Evolutionary conservation across 2,113 vertebrate genomes (phyloP).

Genomic region (Camelus bactrianus): DNA sequence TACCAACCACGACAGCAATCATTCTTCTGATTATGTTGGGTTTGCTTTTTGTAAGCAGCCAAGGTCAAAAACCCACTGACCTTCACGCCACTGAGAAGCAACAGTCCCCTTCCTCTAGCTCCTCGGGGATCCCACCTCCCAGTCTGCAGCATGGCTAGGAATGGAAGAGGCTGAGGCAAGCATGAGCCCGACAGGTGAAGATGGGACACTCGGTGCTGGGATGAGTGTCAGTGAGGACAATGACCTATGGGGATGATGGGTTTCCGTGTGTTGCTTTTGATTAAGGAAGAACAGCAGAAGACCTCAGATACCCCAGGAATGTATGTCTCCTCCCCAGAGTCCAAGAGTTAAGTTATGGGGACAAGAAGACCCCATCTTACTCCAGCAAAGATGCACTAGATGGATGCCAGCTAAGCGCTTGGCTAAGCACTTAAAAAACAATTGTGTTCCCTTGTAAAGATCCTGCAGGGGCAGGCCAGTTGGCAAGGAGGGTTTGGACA

Average conservation of each 20-base stretch:
- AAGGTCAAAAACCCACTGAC: background rate
- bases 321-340: background rate
- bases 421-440: constrained; percentile 32
- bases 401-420: background rate
- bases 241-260: background rate
- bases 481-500: constrained; percentile 55
- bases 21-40: background rate
- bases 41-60: background rate
- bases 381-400: constrained; percentile 11
- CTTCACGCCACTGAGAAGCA: background rate
- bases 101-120: background rate
- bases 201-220: background rate
- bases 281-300: background rate
- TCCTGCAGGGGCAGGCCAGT: background rate
- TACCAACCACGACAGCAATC: background rate
- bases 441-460: constrained; percentile 43
- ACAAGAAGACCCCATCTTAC: constrained; percentile 20
- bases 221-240: background rate
- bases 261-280: background rate
- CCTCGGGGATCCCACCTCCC: background rate
- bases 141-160: background rate
- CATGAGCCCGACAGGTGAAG: background rate
- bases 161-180: background rate
- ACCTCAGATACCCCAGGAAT: constrained; percentile 1
- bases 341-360: background rate